Evolutionary conservation across 2,113 vertebrate species (phyloP).

Genomic region (Pygoscelis antarcticus): DNA sequence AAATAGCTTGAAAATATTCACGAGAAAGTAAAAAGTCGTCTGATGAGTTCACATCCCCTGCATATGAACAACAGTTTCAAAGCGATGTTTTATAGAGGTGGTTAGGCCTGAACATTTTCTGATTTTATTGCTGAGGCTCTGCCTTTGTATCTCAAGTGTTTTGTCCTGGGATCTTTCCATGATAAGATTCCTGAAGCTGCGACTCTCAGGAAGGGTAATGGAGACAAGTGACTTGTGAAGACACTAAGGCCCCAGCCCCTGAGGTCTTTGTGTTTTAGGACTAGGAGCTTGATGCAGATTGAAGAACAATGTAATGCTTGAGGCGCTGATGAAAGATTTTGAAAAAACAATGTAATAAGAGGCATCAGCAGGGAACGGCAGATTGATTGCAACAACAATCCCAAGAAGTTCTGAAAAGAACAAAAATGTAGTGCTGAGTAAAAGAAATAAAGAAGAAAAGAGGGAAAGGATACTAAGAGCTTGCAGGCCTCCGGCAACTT

Average conservation of each 20-base stretch:
- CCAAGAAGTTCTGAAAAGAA: slow-evolving; percentile 20
- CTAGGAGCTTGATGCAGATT: background rate
- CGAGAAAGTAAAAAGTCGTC: background rate
- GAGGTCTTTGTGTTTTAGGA: background rate
- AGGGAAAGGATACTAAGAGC: background rate
- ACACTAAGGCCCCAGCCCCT: background rate
- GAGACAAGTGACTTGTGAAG: background rate
- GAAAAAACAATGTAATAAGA: slow-evolving; percentile 7
- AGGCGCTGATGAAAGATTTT: background rate
- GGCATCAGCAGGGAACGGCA: background rate
- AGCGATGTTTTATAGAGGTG: background rate
- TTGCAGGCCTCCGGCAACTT: background rate
- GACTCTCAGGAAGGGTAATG: background rate
- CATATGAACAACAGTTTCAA: background rate
- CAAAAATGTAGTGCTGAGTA: background rate
- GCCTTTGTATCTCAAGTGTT: background rate
- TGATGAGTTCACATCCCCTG: background rate
- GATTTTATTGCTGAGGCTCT: background rate
- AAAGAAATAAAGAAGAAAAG: background rate
- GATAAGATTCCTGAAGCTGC: background rate
- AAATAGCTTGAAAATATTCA: slow-evolving; percentile 9
- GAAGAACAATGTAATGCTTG: slow-evolving; percentile 3
- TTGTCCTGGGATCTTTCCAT: background rate
- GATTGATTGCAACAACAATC: slow-evolving; percentile 22
- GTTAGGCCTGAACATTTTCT: background rate